Base-by-base conservation (phyloP, 1,140 invertebrate species). In the Globodera rostochiensis region DNA sequence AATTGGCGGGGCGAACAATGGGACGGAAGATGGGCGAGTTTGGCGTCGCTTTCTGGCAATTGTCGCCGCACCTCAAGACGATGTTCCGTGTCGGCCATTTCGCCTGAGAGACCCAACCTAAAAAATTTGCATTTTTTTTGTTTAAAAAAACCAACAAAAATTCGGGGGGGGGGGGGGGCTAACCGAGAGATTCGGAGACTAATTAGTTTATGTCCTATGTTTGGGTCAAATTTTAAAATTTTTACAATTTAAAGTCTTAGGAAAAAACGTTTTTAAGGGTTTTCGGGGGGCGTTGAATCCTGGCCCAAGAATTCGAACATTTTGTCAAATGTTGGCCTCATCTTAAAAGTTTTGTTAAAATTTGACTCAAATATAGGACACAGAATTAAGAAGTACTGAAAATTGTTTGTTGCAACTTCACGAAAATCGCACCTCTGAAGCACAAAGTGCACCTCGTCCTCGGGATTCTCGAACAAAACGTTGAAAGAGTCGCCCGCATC, bases 401-500 rank as follows among this genome's bases (percentile, higher is more conserved):
- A 67, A 47, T 3, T 79, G 78, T 47, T 36, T 36, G 36, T 36
- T 36, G 3, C 36, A 36, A 3, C 36, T 36, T 36, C 36, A 36
- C 1, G 25, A 25, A 36, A 36, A 36, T 36, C 36, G 0, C n/a
- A 82, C 80, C 80, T 85, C 13, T 82, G 25, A 3, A 84, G 36
- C 64, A 82, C 50, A 47, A 82, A 70, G n/a, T 73, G n/a, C 13
- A 82, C 82, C 73, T 82, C 80, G 7, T 15, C n/a, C 11, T 21
- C 15, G 4, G 82, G 82, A 82, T 82, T 82, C 13, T 49, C 64
- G n/a, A 82, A 82, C 5, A 83, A n/a, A 47, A 84, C 71, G 64
- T 83, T 83, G 45, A 83, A 73, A 3, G 80, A 82, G 57, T 82
- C 80, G 13, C 80, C 80, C 25, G 80, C 80, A 77, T 82, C 80